These are phyloP conservation scores for Caenorhabditis angaria DNA, from an alignment of 2,888 invertebrate genomes.

Conservation along the genomic window DNA sequence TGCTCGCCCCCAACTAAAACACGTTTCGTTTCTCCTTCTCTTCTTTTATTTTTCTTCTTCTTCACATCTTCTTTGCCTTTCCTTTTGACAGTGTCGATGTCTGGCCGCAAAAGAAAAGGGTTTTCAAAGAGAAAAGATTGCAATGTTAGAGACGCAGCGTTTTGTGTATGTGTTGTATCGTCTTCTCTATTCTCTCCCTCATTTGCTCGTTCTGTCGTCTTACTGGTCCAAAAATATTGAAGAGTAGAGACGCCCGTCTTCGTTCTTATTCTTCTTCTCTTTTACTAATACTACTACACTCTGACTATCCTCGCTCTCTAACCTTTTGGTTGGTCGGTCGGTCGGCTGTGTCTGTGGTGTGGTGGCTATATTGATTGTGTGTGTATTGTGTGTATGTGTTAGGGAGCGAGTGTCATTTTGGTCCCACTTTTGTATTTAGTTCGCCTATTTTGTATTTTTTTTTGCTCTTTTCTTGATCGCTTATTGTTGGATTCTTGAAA, in stretches of 20 bases:
- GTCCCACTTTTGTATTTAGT: neutral
- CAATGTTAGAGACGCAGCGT: constrained; percentile 7
- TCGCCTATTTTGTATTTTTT: neutral
- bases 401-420: constrained; percentile 8
- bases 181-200: neutral
- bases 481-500: neutral
- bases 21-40: constrained; percentile 3
- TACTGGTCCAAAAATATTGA: neutral
- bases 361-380: constrained; percentile 6
- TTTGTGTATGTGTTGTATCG: neutral
- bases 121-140: neutral
- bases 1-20: constrained; percentile 3
- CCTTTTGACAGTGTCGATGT: neutral
- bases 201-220: neutral
- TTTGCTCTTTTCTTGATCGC: neutral
- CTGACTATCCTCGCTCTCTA: neutral
- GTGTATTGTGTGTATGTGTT: constrained; percentile 4
- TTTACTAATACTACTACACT: neutral
- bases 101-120: neutral
- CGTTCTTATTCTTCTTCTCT: neutral
- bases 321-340: neutral
- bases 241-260: neutral
- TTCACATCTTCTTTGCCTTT: neutral
- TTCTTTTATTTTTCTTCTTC: neutral
- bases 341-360: neutral